Conservation (phyloP, 2,888 invertebrate genomes). For the Xestia ashworthii region DNA sequence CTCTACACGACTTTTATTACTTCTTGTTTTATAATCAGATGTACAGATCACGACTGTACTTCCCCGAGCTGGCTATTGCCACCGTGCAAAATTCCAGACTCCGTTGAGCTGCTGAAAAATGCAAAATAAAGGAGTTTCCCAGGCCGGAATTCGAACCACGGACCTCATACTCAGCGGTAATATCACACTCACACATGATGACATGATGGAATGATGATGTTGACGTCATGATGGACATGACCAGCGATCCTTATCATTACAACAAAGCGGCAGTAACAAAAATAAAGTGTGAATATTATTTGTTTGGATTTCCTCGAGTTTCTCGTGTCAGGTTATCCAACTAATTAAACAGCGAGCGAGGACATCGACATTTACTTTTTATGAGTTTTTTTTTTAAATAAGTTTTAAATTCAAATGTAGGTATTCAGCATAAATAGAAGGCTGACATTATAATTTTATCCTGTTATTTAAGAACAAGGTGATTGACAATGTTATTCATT, state of each 20-base stretch:
- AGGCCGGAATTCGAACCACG: background rate
- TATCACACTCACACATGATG: too few relatives aligned
- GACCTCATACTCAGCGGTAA: background rate
- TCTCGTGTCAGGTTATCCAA: background rate
- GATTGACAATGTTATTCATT: background rate
- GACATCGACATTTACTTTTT: slow-evolving; percentile 8
- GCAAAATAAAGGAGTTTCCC: background rate
- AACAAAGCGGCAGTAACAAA: background rate
- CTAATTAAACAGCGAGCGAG: background rate
- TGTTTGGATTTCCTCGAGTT: background rate
- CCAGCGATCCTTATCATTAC: background rate
- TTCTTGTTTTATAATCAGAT: background rate
- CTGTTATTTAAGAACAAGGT: background rate
- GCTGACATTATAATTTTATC: background rate
- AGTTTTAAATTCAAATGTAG: background rate
- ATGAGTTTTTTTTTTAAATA: background rate
- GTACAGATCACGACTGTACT: background rate
- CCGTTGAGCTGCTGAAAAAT: background rate
- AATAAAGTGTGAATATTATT: background rate
- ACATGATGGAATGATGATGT: too few relatives aligned
- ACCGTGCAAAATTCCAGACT: background rate
- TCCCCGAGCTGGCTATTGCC: background rate
- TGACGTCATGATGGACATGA: too few relatives aligned
- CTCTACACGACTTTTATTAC: background rate
- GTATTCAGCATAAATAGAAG: slow-evolving; percentile 13